Percentiles rank a stretch among this genome's conserved stretches.
Evolutionary conservation across 2,113 vertebrate species (phyloP).

Genomic region (Bubo scandiacus): DNA sequence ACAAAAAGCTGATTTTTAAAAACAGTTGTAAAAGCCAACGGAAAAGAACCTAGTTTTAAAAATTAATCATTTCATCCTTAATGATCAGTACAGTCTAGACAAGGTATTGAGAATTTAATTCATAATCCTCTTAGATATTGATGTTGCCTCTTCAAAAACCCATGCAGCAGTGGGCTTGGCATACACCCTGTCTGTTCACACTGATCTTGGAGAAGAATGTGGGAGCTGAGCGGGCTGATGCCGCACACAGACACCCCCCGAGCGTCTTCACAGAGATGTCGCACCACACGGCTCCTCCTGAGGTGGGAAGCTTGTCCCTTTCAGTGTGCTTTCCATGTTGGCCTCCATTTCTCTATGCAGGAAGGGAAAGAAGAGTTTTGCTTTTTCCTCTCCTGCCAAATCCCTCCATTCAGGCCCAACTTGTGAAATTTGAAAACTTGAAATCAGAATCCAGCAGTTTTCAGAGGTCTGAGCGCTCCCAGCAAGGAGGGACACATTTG

Average conservation of each 20-base stretch:
- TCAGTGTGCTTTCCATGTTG: not conserved
- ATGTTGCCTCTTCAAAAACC: not conserved
- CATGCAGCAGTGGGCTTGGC: not conserved
- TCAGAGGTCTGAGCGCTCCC: not conserved
- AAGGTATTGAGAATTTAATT: not conserved
- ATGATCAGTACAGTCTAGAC: not conserved
- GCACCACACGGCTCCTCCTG: accelerated
- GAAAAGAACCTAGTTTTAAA: not conserved
- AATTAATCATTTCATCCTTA: not conserved
- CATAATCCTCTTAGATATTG: not conserved
- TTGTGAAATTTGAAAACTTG: not conserved
- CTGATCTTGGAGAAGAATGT: not conserved
- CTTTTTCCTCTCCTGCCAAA: not conserved
- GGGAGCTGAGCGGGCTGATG: accelerated
- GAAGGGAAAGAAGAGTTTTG: not conserved
- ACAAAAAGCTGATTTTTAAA: not conserved
- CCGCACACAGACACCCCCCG: not conserved
- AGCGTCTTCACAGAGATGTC: not conserved
- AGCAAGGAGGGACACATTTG: accelerated
- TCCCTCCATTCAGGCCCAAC: accelerated
- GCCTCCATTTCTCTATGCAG: not conserved
- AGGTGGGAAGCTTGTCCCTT: not conserved
- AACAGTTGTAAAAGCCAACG: not conserved
- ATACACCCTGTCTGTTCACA: not conserved
- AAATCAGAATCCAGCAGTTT: not conserved